These are phyloP conservation scores for Cyprinodon brontotheroides DNA, from an alignment of 2,113 vertebrate species.

Conservation along the genomic window DNA sequence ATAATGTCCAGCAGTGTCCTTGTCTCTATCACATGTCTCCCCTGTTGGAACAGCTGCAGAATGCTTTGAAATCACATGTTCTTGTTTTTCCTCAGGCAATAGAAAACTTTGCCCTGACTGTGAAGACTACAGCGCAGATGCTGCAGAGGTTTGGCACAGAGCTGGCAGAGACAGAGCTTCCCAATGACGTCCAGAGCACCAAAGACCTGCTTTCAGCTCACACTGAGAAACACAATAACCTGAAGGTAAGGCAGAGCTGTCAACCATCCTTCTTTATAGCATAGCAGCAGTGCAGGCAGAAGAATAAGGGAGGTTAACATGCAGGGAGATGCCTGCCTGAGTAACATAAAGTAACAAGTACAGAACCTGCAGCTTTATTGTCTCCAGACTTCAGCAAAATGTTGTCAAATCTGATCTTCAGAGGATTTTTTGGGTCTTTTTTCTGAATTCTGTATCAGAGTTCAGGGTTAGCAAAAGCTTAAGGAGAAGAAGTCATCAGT, in stretches of 20 bases:
- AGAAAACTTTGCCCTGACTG: slow-evolving; percentile 94
- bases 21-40: too few species aligned
- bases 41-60: neutral
- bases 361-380: too few species aligned
- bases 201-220: slow-evolving; percentile 88
- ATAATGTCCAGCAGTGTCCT: too few species aligned
- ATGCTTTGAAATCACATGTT: neutral
- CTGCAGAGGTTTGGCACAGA: slow-evolving; percentile 89
- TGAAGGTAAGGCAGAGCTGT: slow-evolving; percentile 80
- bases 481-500: too few species aligned
- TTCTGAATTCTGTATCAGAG: too few species aligned
- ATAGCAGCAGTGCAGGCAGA: neutral
- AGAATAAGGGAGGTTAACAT: too few species aligned
- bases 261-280: neutral
- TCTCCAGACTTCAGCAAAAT: too few species aligned
- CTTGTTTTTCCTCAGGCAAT: slow-evolving; percentile 81
- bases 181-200: slow-evolving; percentile 87
- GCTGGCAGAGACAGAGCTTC: slow-evolving; percentile 89
- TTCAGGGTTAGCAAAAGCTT: too few species aligned
- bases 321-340: too few species aligned
- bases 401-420: too few species aligned
- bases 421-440: too few species aligned
- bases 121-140: slow-evolving; percentile 93
- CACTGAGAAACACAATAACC: slow-evolving; percentile 82
- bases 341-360: too few species aligned